phyloP scores from a whole-genome alignment of 2,113 vertebrate species.

The Clarias macrocephalus region DNA sequence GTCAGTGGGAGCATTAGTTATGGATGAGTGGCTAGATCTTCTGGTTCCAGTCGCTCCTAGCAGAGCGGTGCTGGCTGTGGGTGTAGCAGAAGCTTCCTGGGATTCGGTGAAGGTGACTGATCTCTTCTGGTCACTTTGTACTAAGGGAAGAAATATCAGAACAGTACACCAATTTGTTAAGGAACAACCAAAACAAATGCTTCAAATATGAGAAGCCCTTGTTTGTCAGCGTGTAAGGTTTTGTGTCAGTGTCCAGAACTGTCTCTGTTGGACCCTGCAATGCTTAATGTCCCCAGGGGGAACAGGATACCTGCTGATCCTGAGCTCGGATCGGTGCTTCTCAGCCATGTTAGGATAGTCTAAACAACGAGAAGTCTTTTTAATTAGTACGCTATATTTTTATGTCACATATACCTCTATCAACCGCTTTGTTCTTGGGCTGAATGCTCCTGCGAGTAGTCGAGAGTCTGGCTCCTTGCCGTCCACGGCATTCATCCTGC shows the following conservation, averaged over 20 bases:
- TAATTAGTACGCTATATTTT: background rate
- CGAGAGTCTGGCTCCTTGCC: slow-evolving; percentile 86
- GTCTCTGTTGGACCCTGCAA: background rate
- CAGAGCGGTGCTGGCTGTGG: slow-evolving; percentile 55
- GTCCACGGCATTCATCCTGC: slow-evolving; percentile 81
- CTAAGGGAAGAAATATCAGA: slow-evolving; percentile 50
- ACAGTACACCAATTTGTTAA: background rate
- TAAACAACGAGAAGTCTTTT: background rate
- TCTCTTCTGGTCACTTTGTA: slow-evolving; percentile 86
- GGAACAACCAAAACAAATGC: background rate
- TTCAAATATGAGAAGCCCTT: background rate
- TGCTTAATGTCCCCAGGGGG: background rate
- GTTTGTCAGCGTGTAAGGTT: background rate
- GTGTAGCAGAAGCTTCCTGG: slow-evolving; percentile 55
- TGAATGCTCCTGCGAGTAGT: slow-evolving; percentile 94
- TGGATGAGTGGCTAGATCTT: slow-evolving; percentile 10
- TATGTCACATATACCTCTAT: slow-evolving; percentile 66
- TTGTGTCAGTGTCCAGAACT: background rate
- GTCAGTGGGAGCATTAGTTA: slow-evolving; percentile 47
- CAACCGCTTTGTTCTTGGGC: slow-evolving; percentile 86
- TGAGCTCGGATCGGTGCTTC: background rate
- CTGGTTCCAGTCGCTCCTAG: slow-evolving; percentile 15
- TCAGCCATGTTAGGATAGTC: background rate
- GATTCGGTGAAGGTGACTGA: slow-evolving; percentile 94
- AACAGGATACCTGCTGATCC: background rate